phyloP scores from a whole-genome alignment of 2,888 invertebrate species.

The Desoria tigrina region DNA sequence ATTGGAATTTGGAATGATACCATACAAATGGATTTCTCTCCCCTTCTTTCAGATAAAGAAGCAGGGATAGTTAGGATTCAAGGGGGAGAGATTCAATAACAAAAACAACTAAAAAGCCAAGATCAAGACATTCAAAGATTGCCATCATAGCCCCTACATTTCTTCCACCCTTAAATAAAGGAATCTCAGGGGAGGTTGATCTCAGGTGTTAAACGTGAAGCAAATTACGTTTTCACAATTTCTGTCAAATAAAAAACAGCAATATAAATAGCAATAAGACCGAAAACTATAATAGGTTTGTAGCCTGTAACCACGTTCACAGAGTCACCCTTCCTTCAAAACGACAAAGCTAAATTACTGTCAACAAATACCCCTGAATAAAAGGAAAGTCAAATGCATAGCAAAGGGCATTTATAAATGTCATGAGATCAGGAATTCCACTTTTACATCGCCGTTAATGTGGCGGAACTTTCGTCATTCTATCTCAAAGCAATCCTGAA shows the following conservation, averaged over 20 bases:
- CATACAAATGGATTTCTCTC: constrained; percentile 2
- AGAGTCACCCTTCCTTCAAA: too few relatives aligned
- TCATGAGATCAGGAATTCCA: too few relatives aligned
- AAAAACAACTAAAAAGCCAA: constrained; percentile 24
- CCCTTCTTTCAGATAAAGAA: constrained; percentile 10
- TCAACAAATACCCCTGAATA: too few relatives aligned
- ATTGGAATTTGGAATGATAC: constrained; percentile 2
- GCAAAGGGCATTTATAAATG: too few relatives aligned
- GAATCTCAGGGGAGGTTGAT: constrained; percentile 45
- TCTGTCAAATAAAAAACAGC: constrained; percentile 40
- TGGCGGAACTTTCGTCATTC: too few relatives aligned
- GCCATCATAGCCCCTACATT: constrained; percentile 42
- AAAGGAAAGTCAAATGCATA: too few relatives aligned
- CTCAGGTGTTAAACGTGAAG: constrained; percentile 52
- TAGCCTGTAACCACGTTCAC: too few relatives aligned
- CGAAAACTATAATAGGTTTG: too few relatives aligned
- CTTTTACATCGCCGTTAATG: too few relatives aligned
- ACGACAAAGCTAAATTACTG: too few relatives aligned
- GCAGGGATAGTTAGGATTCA: constrained; percentile 28
- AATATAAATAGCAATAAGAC: constrained; percentile 17
- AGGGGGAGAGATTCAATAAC: constrained; percentile 10
- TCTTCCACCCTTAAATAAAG: constrained; percentile 45
- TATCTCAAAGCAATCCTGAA: too few relatives aligned
- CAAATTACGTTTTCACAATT: constrained; percentile 53
- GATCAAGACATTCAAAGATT: constrained; percentile 48